Evolutionary conservation across 1,140 invertebrate genomes (phyloP), one percentile per base, ranked within the genome.

Genomic region (Cydia pomonella): DNA sequence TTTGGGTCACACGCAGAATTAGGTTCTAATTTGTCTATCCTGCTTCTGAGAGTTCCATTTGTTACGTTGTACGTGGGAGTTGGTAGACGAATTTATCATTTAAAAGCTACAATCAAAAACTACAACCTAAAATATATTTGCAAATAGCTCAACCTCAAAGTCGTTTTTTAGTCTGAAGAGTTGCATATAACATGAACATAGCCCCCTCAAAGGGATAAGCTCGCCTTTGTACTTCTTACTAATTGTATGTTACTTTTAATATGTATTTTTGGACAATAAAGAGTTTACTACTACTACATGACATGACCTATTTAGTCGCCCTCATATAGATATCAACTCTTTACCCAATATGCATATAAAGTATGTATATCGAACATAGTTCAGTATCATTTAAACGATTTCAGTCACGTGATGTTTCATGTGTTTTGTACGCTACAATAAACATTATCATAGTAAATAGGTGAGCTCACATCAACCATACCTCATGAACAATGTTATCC

Each of bases 351-450:
- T 21, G 21, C 53, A 59, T 7, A 59, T 59, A 23, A 12, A 12
- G 9, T 23, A 59, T 12, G 12, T 2, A 53, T 18, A 6, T 59
- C 1, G 21, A 59, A 0, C 18, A 23, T 21, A 0, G 21, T 23
- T 23, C 18, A n/a, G 23, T 59, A 59, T 23, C 18, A 21, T 59
- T 59, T 50, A 16, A 50, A 50, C n/a, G 47, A 50, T 5, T 12
- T n/a, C 21, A 59, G 53, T 59, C 53, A 59, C 53, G 53, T 59
- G 16, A 59, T 59, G 53, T 59, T 59, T 59, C 21, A 59, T 59
- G 53, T 59, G 21, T 59, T 59, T 59, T 59, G 53, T 59, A 50
- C 47, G 21, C n/a, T n/a, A 9, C n/a, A 18, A 21, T 18, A 53
- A 16, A 18, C n/a, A 21, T 23, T 23, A n/a, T 23, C 9, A 23